Evolutionary conservation across 2,113 vertebrate genomes (phyloP), one percentile per base, ranked within the genome.

Genomic region (Strix uralensis): DNA sequence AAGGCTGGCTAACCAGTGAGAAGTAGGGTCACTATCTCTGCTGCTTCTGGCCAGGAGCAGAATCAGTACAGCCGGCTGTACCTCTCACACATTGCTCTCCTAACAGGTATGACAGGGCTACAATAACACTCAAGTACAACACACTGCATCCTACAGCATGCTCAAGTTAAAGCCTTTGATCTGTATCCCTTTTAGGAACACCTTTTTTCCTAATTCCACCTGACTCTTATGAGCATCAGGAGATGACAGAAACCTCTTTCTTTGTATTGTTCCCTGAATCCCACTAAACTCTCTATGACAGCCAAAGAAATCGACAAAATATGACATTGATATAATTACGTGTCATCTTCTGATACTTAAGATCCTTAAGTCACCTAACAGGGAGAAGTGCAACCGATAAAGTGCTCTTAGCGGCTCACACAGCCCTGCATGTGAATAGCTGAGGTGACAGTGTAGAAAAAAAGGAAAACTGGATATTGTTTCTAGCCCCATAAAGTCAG

Each of bases 21-120:
- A 52, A 59, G 12, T 0, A 26, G 57, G 23, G 20, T 66, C 25
- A 23, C 32, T 9, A 19, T 5, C 42, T 57, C 44, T 71, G 25
- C 51, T 40, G 58, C 44, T 52, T n/a, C 51, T 44, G 51, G 52
- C 10, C 32, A 65, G 40, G 27, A 51, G 6, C 11, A 51, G 36
- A 34, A 82, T 16, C 9, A 4, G 36, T 10, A 30, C 1, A 7
- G 36, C 4, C 1, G 0, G 40, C 27, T 34, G 6, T 1, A 42
- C 2, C 1, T 7, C 32, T 51, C 44, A 9, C 8, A 2, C 7
- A 80, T 63, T 46, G n/a, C 30, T 79, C 40, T 81, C 29, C 0
- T 17, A 67, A 44, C 30, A 46, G 21, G 5, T 38, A 73, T 3
- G 66, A 55, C 11, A 81, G 3, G 6, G 52, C 34, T 66, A 38